Evolutionary conservation across 2,888 invertebrate genomes (phyloP).

Genomic region (Agrochola circellaris): DNA sequence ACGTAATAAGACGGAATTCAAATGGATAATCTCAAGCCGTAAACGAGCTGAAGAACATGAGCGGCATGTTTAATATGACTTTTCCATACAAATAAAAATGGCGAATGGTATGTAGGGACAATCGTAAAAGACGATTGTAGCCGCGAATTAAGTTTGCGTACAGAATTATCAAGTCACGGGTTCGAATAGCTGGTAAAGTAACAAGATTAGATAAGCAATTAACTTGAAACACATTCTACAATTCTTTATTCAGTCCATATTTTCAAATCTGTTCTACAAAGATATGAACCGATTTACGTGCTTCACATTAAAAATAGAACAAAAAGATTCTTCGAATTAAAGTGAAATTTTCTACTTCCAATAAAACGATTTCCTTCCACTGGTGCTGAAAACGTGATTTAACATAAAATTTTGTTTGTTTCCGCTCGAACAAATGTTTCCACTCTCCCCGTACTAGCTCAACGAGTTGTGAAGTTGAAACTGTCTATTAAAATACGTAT

Average conservation of each 20-base stretch:
- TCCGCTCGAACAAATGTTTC: slow-evolving; percentile 59
- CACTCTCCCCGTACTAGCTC: slow-evolving; percentile 37
- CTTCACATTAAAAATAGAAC: slow-evolving; percentile 14
- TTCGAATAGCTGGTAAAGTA: slow-evolving; percentile 8
- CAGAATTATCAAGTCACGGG: slow-evolving; percentile 47
- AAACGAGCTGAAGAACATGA: slow-evolving; percentile 79
- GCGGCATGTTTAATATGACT: slow-evolving; percentile 79
- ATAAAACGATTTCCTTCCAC: slow-evolving; percentile 58
- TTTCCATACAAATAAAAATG: slow-evolving; percentile 75
- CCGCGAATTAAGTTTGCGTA: slow-evolving; percentile 67
- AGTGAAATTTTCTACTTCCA: slow-evolving; percentile 47
- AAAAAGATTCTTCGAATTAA: slow-evolving; percentile 46
- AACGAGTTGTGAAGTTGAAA: slow-evolving; percentile 54
- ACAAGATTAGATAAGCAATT: slow-evolving; percentile 20
- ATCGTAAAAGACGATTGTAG: slow-evolving; percentile 56
- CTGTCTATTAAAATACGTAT: slow-evolving; percentile 55
- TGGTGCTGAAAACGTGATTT: slow-evolving; percentile 63
- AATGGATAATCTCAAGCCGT: slow-evolving; percentile 82
- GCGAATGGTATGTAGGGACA: slow-evolving; percentile 63
- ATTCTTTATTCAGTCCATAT: slow-evolving; percentile 7
- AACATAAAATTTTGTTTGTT: slow-evolving; percentile 66
- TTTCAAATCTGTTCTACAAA: slow-evolving; percentile 19
- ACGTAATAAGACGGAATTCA: slow-evolving; percentile 82
- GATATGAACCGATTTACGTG: slow-evolving; percentile 30
- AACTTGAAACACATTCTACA: neutral